These are phyloP conservation scores for Helostoma temminkii DNA, from an alignment of 2,797 vertebrate genomes.

Conservation along the genomic window DNA sequence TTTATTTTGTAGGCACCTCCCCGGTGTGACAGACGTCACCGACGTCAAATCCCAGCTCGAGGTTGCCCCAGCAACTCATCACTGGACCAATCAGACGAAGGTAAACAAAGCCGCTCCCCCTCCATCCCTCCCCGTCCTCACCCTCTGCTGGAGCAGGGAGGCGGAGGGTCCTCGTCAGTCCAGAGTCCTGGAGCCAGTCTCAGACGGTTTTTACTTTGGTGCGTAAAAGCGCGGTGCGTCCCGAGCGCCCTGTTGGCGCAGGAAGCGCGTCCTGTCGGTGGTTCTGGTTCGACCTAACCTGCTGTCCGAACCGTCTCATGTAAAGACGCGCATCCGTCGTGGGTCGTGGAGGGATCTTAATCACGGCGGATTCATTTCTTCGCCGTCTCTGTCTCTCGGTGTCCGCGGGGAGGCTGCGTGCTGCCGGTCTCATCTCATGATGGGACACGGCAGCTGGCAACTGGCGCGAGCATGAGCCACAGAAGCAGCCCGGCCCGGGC, in stretches of 20 bases:
- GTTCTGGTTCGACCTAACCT: neutral
- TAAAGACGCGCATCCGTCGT: neutral
- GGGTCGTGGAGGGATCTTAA: neutral
- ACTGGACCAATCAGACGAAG: conserved; percentile 63
- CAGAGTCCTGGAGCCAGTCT: conserved; percentile 1
- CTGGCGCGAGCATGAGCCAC: conserved; percentile 80
- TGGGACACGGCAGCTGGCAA: conserved; percentile 64
- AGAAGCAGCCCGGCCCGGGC: conserved; percentile 84
- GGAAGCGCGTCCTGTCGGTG: neutral
- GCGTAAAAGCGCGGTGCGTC: conserved; percentile 33
- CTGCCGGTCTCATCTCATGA: conserved; percentile 57
- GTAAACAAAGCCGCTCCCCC: conserved; percentile 3
- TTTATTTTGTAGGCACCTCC: conserved; percentile 29
- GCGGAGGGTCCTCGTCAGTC: conserved; percentile 7
- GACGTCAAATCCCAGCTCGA: conserved; percentile 47
- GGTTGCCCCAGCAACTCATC: conserved; percentile 78
- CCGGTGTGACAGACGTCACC: conserved; percentile 53
- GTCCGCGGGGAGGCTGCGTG: neutral
- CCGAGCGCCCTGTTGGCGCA: conserved; percentile 9
- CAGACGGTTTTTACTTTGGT: neutral
- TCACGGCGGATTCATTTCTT: neutral
- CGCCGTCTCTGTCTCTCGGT: neutral
- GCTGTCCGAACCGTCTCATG: neutral
- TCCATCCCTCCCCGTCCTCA: neutral
- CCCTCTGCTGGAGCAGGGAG: conserved; percentile 16